A percentile compares a stretch with the other conserved stretches of the same genome.
These are phyloP conservation scores for Adelosebastes latens DNA, from an alignment of 2,797 vertebrate species.

Conservation along the genomic window DNA sequence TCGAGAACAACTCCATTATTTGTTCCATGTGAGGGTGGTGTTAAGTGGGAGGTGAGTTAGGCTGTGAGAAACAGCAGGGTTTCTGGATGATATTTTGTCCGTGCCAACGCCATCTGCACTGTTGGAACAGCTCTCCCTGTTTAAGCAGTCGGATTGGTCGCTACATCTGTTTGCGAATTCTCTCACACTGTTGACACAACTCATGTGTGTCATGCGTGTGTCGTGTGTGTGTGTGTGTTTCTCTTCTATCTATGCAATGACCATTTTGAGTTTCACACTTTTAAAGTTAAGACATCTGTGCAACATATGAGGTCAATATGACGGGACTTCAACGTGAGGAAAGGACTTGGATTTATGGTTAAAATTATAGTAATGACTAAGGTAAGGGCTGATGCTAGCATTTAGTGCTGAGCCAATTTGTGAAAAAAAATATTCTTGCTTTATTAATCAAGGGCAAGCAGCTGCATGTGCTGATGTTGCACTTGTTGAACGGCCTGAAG, in stretches of 20 bases:
- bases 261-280: slow-evolving; percentile 11
- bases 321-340: not conserved
- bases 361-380: not conserved
- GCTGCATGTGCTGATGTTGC: slow-evolving; percentile 6
- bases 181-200: slow-evolving; percentile 46
- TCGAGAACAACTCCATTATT: slow-evolving; percentile 42
- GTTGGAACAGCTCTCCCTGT: slow-evolving; percentile 50
- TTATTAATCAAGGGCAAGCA: slow-evolving; percentile 8
- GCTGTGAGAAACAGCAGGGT: slow-evolving; percentile 59
- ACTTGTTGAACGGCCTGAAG: not conserved
- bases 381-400: not conserved
- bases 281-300: slow-evolving; percentile 21
- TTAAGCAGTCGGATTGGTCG: slow-evolving; percentile 35
- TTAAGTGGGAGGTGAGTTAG: slow-evolving; percentile 71
- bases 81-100: slow-evolving; percentile 56
- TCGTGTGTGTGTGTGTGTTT: not conserved
- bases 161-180: slow-evolving; percentile 62
- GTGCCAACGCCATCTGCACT: slow-evolving; percentile 70
- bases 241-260: not conserved
- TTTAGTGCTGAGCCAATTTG: not conserved
- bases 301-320: not conserved
- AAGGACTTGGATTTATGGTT: not conserved
- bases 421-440: not conserved
- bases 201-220: not conserved
- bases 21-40: slow-evolving; percentile 53